phyloP scores from a whole-genome alignment of 2,113 vertebrate species.

The Donacobius atricapilla region DNA sequence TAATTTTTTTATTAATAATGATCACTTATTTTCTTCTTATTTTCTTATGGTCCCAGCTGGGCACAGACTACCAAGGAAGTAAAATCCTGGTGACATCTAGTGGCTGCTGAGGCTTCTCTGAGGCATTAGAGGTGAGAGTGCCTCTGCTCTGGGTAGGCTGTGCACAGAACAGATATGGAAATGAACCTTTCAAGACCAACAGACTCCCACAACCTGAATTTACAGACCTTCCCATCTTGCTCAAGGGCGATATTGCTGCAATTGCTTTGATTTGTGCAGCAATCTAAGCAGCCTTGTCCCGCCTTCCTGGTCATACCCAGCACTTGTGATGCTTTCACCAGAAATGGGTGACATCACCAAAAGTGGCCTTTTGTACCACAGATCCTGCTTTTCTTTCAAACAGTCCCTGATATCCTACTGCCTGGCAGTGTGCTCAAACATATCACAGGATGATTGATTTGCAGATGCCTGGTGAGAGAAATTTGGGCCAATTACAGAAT shows the following conservation, averaged over 20 bases:
- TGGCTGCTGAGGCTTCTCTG: background rate
- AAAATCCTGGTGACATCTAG: conserved; percentile 60
- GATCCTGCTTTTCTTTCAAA: background rate
- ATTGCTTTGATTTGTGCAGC: background rate
- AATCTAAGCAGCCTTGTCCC: background rate
- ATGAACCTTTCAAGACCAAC: background rate
- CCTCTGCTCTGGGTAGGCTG: background rate
- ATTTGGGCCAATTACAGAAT: background rate
- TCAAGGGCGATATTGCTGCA: background rate
- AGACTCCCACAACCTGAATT: background rate
- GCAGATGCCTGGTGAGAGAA: background rate
- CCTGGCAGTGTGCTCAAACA: background rate
- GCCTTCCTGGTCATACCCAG: background rate
- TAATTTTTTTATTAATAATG: background rate
- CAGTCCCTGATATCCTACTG: fast-evolving
- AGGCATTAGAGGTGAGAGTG: background rate
- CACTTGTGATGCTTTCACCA: background rate
- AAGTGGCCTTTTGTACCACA: background rate
- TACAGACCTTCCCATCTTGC: background rate
- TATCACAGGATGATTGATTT: background rate
- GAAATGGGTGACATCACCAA: background rate
- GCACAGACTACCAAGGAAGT: background rate
- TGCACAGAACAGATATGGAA: background rate
- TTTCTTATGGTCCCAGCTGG: fast-evolving
- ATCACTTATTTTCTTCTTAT: background rate